Conservation (phyloP, 2,797 vertebrate genomes). For the Paguma larvata region DNA sequence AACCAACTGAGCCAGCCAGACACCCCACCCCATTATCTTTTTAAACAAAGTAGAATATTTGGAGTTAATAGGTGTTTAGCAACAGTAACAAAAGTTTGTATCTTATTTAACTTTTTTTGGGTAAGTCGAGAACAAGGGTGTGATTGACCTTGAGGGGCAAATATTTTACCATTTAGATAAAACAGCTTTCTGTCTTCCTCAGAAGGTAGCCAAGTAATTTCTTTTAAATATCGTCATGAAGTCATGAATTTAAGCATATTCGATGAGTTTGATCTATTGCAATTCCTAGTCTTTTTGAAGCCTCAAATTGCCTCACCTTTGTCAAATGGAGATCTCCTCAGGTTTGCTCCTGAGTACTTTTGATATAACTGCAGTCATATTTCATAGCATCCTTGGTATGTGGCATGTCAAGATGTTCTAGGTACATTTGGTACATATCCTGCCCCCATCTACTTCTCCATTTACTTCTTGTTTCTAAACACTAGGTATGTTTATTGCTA, state of each 20-base stretch:
- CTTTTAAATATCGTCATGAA: neutral
- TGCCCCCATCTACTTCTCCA: neutral
- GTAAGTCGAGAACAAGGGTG: neutral
- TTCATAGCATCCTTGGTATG: neutral
- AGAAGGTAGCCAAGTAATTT: neutral
- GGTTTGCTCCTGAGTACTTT: neutral
- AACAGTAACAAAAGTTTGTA: neutral
- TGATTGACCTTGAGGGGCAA: neutral
- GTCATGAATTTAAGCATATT: neutral
- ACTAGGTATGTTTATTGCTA: neutral
- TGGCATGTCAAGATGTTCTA: neutral
- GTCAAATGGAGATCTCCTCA: neutral
- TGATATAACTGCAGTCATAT: neutral
- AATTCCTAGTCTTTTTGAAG: slow-evolving; percentile 2
- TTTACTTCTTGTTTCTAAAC: neutral
- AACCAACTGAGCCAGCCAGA: too few species aligned
- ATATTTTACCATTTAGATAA: neutral
- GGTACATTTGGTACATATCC: neutral
- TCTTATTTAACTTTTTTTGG: neutral
- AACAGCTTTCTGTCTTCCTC: neutral
- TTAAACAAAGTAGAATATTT: neutral
- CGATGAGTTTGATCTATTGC: neutral
- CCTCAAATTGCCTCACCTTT: neutral
- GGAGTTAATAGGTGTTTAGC: neutral
- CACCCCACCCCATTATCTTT: neutral